Evolutionary conservation across 2,888 invertebrate genomes (phyloP).

Genomic region (Scelioninae gen. 2): DNA sequence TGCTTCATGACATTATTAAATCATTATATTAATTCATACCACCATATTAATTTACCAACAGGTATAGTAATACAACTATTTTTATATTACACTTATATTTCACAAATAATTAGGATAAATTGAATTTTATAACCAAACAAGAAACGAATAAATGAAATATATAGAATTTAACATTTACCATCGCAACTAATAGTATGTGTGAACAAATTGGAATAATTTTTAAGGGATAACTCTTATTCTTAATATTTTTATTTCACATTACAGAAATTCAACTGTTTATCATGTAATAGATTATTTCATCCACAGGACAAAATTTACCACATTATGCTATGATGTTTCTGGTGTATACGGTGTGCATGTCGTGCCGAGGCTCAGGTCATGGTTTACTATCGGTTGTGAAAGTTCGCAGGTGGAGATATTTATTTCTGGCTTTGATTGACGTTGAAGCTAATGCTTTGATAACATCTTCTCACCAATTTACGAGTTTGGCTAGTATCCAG

Average conservation of each 20-base stretch:
- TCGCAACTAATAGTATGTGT: too few species aligned
- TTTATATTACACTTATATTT: not conserved
- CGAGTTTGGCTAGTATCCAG: slow-evolving; percentile 84
- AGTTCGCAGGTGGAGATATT: slow-evolving; percentile 85
- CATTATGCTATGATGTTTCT: slow-evolving; percentile 87
- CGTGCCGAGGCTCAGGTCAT: slow-evolving; percentile 81
- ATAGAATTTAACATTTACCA: too few species aligned
- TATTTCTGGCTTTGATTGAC: slow-evolving; percentile 86
- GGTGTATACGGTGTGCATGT: slow-evolving; percentile 85
- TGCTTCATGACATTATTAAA: slow-evolving; percentile 87
- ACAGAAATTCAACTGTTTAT: too few species aligned
- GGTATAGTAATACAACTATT: slow-evolving; percentile 71
- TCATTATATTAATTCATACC: slow-evolving; percentile 82
- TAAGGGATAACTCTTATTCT: too few species aligned
- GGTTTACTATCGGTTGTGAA: slow-evolving; percentile 81
- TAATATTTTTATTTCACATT: too few species aligned
- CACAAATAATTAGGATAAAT: not conserved
- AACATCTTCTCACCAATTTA: slow-evolving; percentile 87
- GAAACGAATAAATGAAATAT: too few species aligned
- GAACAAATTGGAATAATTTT: too few species aligned
- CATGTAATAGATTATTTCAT: too few species aligned
- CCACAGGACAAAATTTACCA: slow-evolving; percentile 84
- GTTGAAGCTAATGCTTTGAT: slow-evolving; percentile 92
- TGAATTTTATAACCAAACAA: not conserved
- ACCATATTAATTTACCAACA: slow-evolving; percentile 85